Conservation (phyloP, 1,140 invertebrate genomes). For the Aphidius ervi region DNA sequence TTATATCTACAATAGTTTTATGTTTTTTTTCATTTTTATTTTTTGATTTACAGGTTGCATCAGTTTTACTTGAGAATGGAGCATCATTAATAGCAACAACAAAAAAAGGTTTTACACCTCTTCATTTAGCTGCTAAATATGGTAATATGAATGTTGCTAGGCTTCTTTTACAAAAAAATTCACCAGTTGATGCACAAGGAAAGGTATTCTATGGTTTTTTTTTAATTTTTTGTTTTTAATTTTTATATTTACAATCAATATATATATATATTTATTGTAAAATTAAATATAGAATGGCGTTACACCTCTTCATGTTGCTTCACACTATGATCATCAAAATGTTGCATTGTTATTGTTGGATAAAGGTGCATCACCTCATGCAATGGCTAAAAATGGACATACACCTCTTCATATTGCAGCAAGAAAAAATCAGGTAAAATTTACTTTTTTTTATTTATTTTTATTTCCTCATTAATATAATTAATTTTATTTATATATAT, state of each 20-base stretch:
- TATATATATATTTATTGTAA: too few species aligned
- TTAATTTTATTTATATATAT: constrained; percentile 5
- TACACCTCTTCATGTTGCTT: constrained; percentile 94
- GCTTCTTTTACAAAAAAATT: constrained; percentile 82
- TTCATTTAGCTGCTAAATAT: constrained; percentile 97
- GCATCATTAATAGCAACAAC: constrained; percentile 87
- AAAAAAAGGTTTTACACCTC: constrained; percentile 95
- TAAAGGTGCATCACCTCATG: constrained; percentile 91
- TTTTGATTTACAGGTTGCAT: constrained; percentile 63
- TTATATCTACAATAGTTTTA: too few species aligned
- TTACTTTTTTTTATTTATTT: not conserved
- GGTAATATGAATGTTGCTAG: constrained; percentile 90
- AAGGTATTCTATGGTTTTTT: constrained; percentile 56
- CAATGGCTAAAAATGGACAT: constrained; percentile 96
- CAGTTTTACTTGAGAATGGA: constrained; percentile 87
- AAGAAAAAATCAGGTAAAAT: constrained; percentile 86
- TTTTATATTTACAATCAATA: not conserved
- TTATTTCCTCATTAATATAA: constrained; percentile 2
- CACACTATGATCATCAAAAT: constrained; percentile 95
- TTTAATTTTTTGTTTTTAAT: constrained; percentile 1
- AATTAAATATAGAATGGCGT: constrained; percentile 76
- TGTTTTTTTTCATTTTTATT: constrained; percentile 49
- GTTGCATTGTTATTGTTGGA: constrained; percentile 88
- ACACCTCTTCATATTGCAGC: constrained; percentile 97
- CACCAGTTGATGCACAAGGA: constrained; percentile 90